Evolutionary conservation across 2,113 vertebrate species (phyloP), one percentile per base, ranked within the genome.

Genomic region (Ahaetulla prasina): DNA sequence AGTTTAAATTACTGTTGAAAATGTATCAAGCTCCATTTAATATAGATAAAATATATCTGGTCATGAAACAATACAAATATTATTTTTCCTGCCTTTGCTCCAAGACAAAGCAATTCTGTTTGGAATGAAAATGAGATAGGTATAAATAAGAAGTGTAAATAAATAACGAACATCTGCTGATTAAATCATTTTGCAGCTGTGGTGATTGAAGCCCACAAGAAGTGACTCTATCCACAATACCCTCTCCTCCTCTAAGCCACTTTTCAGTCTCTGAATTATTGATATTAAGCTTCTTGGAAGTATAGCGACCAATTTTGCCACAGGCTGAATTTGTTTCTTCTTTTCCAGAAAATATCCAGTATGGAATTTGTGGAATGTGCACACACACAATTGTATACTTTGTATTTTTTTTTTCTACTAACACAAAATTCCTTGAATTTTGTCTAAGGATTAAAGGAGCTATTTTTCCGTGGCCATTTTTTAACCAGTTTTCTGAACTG

Each of bases 401-500:
- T 92, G 52, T 88, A 88, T 86, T 50, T 91, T 55, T 57, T 30
- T 54, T 85, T 18, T 47, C 18, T 47, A 86, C 11, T n/a, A 87
- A 49, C 39, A 45, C 12, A 45, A 57, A 60, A 86, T 85, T 30
- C 45, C 74, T 85, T 85, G 74, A 74, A 45, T 55, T 89, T 91
- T 90, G 20, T 16, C 45, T 63, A 60, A 86, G 60, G 18, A 87
- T 63, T 18, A 93, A 90, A 93, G 30, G 87, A 89, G 92, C 52
- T 89, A 68, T 90, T 49, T 90, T 49, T 89, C 30, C 2, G 52
- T 60, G n/a, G 22, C 45, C 23, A 39, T 94, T 95, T 94, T 95
- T 94, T 74, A 93, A 90, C 87, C 94, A 95, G 93, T 93, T 60
- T 85, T 94, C 89, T 43, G 4, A 90, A 30, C 80, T 92, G 92